Evolutionary conservation across 2,113 vertebrate species (phyloP).

Genomic region (Indicator indicator): DNA sequence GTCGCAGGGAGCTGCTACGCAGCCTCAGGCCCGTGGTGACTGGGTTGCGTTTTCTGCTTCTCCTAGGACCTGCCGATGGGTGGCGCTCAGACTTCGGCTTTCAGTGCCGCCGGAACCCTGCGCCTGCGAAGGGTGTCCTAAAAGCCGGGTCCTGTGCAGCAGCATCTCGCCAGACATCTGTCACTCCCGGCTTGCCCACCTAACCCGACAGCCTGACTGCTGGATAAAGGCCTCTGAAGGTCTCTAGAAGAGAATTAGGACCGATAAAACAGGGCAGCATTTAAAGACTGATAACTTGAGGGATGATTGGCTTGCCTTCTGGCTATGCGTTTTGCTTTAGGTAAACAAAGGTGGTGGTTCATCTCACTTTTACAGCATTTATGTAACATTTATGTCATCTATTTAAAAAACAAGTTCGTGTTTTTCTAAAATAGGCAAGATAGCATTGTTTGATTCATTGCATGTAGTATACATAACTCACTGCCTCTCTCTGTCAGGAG

Average conservation of each 20-base stretch:
- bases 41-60: fast-evolving
- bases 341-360: not conserved
- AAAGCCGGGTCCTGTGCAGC: fast-evolving
- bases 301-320: not conserved
- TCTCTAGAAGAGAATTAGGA: fast-evolving
- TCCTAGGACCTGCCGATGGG: fast-evolving
- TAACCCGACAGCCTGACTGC: fast-evolving
- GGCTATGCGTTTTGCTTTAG: not conserved
- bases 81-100: not conserved
- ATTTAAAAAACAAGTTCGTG: not conserved
- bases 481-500: not conserved
- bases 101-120: fast-evolving
- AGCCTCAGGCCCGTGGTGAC: fast-evolving
- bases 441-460: not conserved
- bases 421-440: not conserved
- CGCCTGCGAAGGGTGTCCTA: fast-evolving
- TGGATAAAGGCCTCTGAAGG: fast-evolving
- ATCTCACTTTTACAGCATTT: not conserved
- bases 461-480: fast-evolving
- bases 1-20: fast-evolving
- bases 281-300: no score
- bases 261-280: fast-evolving
- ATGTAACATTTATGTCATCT: not conserved
- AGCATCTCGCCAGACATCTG: fast-evolving
- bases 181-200: no score